phyloP scores from a whole-genome alignment of 2,888 invertebrate species.

The Oscheius sp. region DNA sequence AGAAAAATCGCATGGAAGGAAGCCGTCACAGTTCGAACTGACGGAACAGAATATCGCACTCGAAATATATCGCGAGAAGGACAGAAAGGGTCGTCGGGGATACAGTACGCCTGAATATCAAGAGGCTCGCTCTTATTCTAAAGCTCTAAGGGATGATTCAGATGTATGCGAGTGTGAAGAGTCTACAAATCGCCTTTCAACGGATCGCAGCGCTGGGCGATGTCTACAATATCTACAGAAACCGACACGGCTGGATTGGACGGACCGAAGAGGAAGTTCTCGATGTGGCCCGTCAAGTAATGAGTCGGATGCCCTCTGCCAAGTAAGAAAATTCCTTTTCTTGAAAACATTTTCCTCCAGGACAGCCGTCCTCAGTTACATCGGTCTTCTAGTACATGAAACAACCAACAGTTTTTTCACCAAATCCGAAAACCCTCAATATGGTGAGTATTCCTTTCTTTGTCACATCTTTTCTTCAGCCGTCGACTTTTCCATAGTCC shows the following conservation, averaged over 20 bases:
- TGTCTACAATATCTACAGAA: slow-evolving; percentile 29
- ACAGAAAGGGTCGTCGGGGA: background rate
- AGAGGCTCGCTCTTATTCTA: slow-evolving; percentile 5
- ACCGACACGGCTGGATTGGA: slow-evolving; percentile 7
- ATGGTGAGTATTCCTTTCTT: slow-evolving; percentile 19
- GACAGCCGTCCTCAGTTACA: slow-evolving; percentile 44
- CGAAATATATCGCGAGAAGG: too few species aligned
- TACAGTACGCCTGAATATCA: slow-evolving; percentile 20
- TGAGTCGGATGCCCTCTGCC: slow-evolving; percentile 8
- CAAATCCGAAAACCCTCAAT: slow-evolving; percentile 43
- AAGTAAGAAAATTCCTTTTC: background rate
- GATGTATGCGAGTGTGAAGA: slow-evolving; percentile 18
- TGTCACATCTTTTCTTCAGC: slow-evolving; percentile 21
- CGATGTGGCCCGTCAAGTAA: slow-evolving; percentile 13
- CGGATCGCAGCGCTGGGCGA: slow-evolving; percentile 21
- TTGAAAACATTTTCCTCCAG: slow-evolving; percentile 27
- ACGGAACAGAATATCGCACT: too few species aligned
- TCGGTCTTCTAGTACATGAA: slow-evolving; percentile 54
- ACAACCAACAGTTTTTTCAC: slow-evolving; percentile 48
- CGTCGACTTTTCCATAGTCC: slow-evolving; percentile 22
- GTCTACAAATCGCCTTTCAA: slow-evolving; percentile 1
- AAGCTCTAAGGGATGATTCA: background rate
- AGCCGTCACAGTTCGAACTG: too few species aligned
- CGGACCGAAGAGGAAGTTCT: slow-evolving; percentile 13
- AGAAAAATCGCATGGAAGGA: too few species aligned